Evolutionary conservation across 2,888 invertebrate species (phyloP).

Genomic region (Nasonovia ribisnigri): DNA sequence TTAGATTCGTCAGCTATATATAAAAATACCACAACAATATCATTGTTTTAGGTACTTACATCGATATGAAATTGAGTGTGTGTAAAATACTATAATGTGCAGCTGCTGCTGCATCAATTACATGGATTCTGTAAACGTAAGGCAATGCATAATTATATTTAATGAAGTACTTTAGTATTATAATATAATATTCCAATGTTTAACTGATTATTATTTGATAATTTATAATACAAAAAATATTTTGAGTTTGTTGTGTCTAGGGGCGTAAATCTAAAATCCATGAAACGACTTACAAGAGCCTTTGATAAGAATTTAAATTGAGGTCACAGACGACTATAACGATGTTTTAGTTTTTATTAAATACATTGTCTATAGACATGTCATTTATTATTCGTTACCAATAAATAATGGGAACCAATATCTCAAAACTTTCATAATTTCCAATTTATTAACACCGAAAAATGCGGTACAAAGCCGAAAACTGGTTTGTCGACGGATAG

Average conservation of each 20-base stretch:
- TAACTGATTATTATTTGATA: background rate
- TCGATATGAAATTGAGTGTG: no score
- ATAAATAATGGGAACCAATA: background rate
- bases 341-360: conserved; percentile 3
- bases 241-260: background rate
- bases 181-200: background rate
- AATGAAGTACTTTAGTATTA: no score
- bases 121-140: no score
- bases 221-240: background rate
- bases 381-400: background rate
- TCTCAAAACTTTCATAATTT: background rate
- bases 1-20: no score
- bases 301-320: background rate
- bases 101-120: no score
- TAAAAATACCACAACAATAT: no score
- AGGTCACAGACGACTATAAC: background rate
- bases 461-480: background rate
- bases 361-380: background rate
- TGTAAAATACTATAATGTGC: no score
- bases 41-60: no score
- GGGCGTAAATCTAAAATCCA: background rate
- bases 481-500: background rate
- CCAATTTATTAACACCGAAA: background rate
- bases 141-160: no score
- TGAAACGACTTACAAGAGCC: background rate